phyloP scores from a whole-genome alignment of 2,797 vertebrate species.

The Clarias fuscus region DNA sequence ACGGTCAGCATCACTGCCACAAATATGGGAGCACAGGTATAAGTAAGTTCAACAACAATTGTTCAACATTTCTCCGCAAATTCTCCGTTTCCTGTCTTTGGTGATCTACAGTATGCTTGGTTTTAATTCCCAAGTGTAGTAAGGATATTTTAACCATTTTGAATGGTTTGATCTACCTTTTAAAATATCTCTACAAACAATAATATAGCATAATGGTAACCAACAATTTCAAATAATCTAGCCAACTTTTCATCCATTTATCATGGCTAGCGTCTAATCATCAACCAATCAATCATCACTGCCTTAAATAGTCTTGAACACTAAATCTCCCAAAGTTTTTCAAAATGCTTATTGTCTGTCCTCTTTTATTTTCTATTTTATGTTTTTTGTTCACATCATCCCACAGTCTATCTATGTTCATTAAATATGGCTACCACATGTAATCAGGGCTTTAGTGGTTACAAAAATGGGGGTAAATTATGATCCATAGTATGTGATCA shows the following conservation, averaged over 20 bases:
- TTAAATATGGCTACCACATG: neutral
- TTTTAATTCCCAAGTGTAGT: no score
- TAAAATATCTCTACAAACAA: neutral
- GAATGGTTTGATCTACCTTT: neutral
- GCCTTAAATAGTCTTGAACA: neutral
- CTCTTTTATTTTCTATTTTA: neutral
- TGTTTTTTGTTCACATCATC: neutral
- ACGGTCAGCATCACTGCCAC: slow-evolving; percentile 65
- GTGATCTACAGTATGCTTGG: neutral
- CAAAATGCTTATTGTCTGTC: no score
- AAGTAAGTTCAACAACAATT: neutral
- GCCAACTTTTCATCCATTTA: neutral
- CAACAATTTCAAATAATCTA: neutral
- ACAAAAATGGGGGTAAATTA: no score
- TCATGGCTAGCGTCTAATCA: neutral
- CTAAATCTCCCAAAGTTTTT: neutral
- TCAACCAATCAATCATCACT: neutral
- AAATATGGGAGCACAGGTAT: neutral
- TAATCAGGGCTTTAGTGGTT: neutral
- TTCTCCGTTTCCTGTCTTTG: neutral
- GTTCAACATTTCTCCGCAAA: neutral
- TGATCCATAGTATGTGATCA: no score
- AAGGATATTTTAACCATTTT: neutral
- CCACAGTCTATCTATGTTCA: neutral
- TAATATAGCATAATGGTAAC: neutral